Percentiles rank a stretch among this genome's conserved stretches.
Evolutionary conservation across 2,888 invertebrate genomes (phyloP).

Genomic region (Nephrotoma appendiculata): DNA sequence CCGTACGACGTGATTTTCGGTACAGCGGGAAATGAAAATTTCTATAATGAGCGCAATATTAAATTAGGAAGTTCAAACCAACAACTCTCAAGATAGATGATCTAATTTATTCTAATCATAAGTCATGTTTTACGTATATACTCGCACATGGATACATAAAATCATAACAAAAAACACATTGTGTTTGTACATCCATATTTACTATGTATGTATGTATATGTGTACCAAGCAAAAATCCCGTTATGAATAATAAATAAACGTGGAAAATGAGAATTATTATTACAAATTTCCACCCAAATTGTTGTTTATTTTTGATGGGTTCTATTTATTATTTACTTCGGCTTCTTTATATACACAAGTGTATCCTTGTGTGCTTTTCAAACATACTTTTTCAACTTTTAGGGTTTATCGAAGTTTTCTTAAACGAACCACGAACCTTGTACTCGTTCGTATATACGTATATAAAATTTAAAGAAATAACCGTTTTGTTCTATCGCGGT

Average conservation of each 20-base stretch:
- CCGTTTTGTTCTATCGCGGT: not conserved
- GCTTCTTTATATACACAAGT: not conserved
- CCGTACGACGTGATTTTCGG: too few relatives aligned
- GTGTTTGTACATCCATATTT: not conserved
- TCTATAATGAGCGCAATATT: not conserved
- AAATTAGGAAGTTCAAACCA: not conserved
- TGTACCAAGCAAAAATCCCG: not conserved
- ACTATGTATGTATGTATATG: not conserved
- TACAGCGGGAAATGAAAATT: not conserved
- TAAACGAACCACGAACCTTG: not conserved
- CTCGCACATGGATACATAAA: not conserved
- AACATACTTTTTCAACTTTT: not conserved
- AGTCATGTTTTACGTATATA: not conserved
- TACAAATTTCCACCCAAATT: not conserved
- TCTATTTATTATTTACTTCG: not conserved
- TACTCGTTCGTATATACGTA: not conserved
- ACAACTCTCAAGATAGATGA: not conserved
- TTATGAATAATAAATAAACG: not conserved
- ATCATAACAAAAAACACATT: not conserved
- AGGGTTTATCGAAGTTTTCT: not conserved
- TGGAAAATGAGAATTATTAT: not conserved
- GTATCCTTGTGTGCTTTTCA: not conserved
- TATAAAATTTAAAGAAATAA: not conserved
- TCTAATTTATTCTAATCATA: not conserved
- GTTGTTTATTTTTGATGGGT: not conserved